phyloP scores from a whole-genome alignment of 2,888 invertebrate species.

The Nycteola revayana region DNA sequence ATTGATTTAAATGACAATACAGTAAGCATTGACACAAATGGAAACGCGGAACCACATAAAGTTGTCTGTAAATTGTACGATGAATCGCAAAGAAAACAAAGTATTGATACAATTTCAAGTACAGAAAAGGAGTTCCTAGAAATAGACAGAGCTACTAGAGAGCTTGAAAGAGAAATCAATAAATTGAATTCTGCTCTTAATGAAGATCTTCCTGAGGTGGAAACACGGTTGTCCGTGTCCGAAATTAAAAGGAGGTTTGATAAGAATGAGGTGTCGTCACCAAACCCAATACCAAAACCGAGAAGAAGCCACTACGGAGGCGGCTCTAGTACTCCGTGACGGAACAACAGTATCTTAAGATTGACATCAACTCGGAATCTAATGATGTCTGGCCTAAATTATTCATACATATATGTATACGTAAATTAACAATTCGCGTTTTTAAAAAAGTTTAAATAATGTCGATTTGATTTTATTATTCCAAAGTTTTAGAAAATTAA shows the following conservation, averaged over 20 bases:
- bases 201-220: conserved; percentile 56
- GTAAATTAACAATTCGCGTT: no score
- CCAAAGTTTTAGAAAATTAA: conserved; percentile 6
- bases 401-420: no score
- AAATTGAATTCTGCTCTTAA: conserved; percentile 72
- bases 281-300: conserved; percentile 83
- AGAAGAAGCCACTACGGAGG: conserved; percentile 75
- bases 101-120: conserved; percentile 69
- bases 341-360: conserved; percentile 6
- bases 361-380: no score
- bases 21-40: conserved; percentile 51
- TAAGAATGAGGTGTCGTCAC: conserved; percentile 68
- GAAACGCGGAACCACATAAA: conserved; percentile 64
- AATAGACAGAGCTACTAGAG: conserved; percentile 70
- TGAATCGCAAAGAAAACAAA: conserved; percentile 57
- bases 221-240: conserved; percentile 59
- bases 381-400: no score
- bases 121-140: conserved; percentile 75
- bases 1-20: conserved; percentile 63
- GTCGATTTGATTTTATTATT: conserved; percentile 1
- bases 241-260: conserved; percentile 80
- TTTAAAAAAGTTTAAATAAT: no score
- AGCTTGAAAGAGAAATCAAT: conserved; percentile 71
- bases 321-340: conserved; percentile 52
- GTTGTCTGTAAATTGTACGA: conserved; percentile 70